Evolutionary conservation across 2,888 invertebrate genomes (phyloP), one percentile per base, ranked within the genome.

Genomic region (Sarcophaga rosellei): DNA sequence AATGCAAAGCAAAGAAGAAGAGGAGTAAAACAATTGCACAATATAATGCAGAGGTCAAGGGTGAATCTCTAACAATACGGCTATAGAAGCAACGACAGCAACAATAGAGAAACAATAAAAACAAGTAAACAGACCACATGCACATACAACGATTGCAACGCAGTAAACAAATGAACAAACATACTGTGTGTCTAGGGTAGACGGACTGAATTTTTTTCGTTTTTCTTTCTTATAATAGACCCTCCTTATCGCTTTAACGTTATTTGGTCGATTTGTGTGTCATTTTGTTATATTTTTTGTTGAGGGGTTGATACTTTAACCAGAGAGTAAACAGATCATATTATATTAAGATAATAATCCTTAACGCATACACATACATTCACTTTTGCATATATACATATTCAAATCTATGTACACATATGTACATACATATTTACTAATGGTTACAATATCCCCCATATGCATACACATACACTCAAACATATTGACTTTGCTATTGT

Each of bases 271-370:
- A 53, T 53, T 53, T 53, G 47, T 25, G 21, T 20, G 47, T 53
- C n/a, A 53, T 53, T 12, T 53, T 53, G 72, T 62, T 6, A 61
- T 47, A 6, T 35, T 74, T 57, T 57, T 45, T 76, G 70, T 23
- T 68, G 12, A 53, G 61, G 81, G 77, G 81, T 81, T 81, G 74
- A 35, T 76, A 72, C 63, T 76, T 72, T 82, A 82, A 82, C 79
- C 76, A 66, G 75, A 86, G 79, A 73, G 88, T 80, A 88, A 87
- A 88, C 86, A 85, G 86, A 87, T 88, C 88, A 87, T 79, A 73
- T 68, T 63, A 80, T 85, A 86, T 86, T 85, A 87, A 86, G 85
- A 83, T 83, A 73, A 86, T 88, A 87, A 88, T 83, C 84, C 84
- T 62, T 73, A 76, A 12, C 62, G 77, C 84, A 85, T 53, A 75